Conservation (phyloP, 2,888 invertebrate genomes). For the Ephialtes manifestator region DNA sequence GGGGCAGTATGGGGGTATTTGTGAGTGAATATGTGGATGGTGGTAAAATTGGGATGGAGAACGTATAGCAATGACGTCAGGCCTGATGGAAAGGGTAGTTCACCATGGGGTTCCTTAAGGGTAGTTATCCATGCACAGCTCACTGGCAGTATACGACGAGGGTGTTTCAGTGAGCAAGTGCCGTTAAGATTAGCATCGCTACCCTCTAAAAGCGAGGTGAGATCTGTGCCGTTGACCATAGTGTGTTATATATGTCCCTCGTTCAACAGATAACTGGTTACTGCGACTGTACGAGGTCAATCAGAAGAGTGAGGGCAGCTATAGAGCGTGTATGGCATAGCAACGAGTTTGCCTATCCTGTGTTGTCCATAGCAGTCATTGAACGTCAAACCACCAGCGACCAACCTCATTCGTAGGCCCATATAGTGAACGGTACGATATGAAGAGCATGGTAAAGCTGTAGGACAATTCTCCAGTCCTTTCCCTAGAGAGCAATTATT, state of each 20-base stretch:
- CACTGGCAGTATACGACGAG: slow-evolving; percentile 9
- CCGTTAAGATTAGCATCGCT: slow-evolving; percentile 78
- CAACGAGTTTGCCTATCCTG: slow-evolving; percentile 24
- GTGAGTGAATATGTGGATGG: neutral
- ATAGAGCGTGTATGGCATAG: slow-evolving; percentile 19
- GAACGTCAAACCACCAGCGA: slow-evolving; percentile 9
- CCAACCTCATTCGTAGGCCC: neutral
- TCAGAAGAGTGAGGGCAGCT: slow-evolving; percentile 33
- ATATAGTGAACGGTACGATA: slow-evolving; percentile 15
- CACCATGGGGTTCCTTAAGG: slow-evolving; percentile 23
- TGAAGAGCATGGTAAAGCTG: slow-evolving; percentile 17
- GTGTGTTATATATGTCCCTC: slow-evolving; percentile 47
- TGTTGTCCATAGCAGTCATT: neutral
- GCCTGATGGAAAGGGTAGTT: slow-evolving; percentile 6
- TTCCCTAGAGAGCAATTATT: slow-evolving; percentile 73
- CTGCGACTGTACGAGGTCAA: slow-evolving; percentile 20
- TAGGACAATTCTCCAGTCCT: slow-evolving; percentile 42
- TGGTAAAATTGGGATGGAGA: slow-evolving; percentile 14
- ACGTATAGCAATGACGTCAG: slow-evolving; percentile 6
- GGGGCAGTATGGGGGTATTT: slow-evolving; percentile 33
- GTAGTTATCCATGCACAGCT: slow-evolving; percentile 37
- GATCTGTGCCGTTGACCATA: slow-evolving; percentile 64
- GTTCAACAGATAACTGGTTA: slow-evolving; percentile 68
- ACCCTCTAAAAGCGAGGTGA: slow-evolving; percentile 66
- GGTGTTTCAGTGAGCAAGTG: slow-evolving; percentile 41